Base-by-base conservation (phyloP, 2,113 vertebrate genomes). In the Gallinago paraguaiae region DNA sequence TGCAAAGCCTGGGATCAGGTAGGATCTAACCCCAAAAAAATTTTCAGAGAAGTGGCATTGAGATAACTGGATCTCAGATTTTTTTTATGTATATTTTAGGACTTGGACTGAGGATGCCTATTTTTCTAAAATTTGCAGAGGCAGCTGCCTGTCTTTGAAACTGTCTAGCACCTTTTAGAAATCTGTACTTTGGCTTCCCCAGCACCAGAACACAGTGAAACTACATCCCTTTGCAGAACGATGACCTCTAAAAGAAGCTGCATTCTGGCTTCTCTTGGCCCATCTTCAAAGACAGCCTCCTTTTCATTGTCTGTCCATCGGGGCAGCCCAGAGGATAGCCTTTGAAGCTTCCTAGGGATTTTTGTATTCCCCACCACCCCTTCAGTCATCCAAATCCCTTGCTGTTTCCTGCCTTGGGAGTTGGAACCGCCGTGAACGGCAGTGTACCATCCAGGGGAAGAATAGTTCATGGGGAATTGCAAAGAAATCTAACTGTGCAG, bases 321-420 rank as follows among this genome's bases (percentile, higher is more conserved):
- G 94, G 94, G 85, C 88, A 94, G 72, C 75, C 71, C 71, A 82
- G 71, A 87, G 69, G 69, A 82, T 10, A 56, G 59, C 63, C 78
- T 95, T 83, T 96, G 93, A 95, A 94, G 59, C 82, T 93, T 88
- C 94, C 90, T 77, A 48, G 70, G 74, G 89, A 84, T 89, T 96
- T 95, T 85, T 92, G 89, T 93, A 95, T 93, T 97, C 89, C 63
- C 87, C 54, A 87, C 94, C 77, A 91, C 7, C 59, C 76, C 43
- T 95, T 41, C 81, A 65, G 92, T 63, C 72, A 78, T 88, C 84
- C 85, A 94, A 67, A 83, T 93, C 88, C 76, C 60, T 86, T 86
- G 88, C 71, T 81, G 82, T 90, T 88, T 90, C 50, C 79, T 81
- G 70, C 88, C 71, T 75, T 1, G 3, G 37, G 56, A 87, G 33